Percentiles rank a stretch among this genome's conserved stretches.
phyloP scores from a whole-genome alignment of 2,888 invertebrate genomes.

The Exephanes ischioxanthus region DNA sequence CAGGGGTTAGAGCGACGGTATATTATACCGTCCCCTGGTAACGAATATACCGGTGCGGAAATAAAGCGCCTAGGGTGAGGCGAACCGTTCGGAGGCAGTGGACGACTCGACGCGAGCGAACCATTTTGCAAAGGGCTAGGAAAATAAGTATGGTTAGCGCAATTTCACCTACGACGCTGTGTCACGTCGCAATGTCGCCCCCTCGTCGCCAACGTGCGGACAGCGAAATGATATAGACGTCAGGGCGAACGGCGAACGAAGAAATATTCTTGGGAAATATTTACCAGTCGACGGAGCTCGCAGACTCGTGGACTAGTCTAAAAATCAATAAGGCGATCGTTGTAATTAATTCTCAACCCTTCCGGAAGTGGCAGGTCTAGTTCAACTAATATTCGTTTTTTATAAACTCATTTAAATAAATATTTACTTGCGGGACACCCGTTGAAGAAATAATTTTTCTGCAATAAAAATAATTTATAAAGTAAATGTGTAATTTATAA shows the following conservation, averaged over 20 bases:
- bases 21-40: conserved; percentile 13
- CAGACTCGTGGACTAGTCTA: neutral
- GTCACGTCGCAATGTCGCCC: conserved; percentile 29
- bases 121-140: conserved; percentile 19
- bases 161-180: conserved; percentile 18
- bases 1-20: conserved; percentile 43
- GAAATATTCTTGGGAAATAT: neutral
- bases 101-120: conserved; percentile 44
- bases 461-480: no score
- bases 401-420: no score
- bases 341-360: no score
- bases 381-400: no score
- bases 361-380: no score
- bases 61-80: conserved; percentile 13
- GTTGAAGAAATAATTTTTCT: no score
- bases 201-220: conserved; percentile 1
- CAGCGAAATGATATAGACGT: conserved; percentile 13
- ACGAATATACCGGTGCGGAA: conserved; percentile 4
- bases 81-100: conserved; percentile 24
- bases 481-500: no score
- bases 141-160: conserved; percentile 26
- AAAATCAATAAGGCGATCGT: neutral
- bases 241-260: neutral
- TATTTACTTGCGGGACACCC: no score
- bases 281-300: neutral